Base-by-base conservation (phyloP, 1,140 invertebrate genomes). In the Micrasema minimum region DNA sequence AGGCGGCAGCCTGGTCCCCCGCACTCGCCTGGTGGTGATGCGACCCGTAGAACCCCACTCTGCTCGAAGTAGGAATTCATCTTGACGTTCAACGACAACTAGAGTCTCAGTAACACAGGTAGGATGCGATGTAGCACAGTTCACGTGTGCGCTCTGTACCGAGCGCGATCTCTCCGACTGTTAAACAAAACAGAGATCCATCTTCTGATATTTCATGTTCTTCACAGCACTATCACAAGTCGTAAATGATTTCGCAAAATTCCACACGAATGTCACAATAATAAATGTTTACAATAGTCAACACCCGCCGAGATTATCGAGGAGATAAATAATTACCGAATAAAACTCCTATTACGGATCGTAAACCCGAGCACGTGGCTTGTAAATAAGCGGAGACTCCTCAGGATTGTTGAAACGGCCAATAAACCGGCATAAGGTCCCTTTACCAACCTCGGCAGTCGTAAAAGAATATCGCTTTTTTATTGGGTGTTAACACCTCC, bases 11-110 rank as follows among this genome's bases (percentile, higher is more conserved):
- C 45, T 89, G 87, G 41, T 89, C 89, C 14, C 89, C 87, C 46
- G 88, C 87, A 51, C 87, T 85, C 72, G 89, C 86, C 78, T 92
- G 90, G 79, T 93, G 92, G 77, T 93, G 92, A 82, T 94, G 94
- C 76, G 92, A 89, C 69, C 93, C 93, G 85, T 96, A 96, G 87
- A 96, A 96, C 82, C 82, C 94, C 93, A 83, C 91, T 91, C 86
- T 96, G 94, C 85, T 96, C 94, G 83, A 96, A 97, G 84, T 96
- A 96, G 79, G 94, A 95, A 90, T 96, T 96, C 95, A 96, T 96
- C 86, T 85, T 88, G 82, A 79, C 72, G n/a, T 57, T 22, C 9
- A n/a, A 1, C 2, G 43, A n/a, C 3, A 3, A n/a, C 43, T 9
- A n/a, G 16, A 16, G n/a, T 46, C 43, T 43, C 41, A 12, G 14